A percentile compares a stretch with the other conserved stretches of the same genome.
Evolutionary conservation across 2,797 vertebrate genomes (phyloP).

Genomic region (Pangasius mekongensis): DNA sequence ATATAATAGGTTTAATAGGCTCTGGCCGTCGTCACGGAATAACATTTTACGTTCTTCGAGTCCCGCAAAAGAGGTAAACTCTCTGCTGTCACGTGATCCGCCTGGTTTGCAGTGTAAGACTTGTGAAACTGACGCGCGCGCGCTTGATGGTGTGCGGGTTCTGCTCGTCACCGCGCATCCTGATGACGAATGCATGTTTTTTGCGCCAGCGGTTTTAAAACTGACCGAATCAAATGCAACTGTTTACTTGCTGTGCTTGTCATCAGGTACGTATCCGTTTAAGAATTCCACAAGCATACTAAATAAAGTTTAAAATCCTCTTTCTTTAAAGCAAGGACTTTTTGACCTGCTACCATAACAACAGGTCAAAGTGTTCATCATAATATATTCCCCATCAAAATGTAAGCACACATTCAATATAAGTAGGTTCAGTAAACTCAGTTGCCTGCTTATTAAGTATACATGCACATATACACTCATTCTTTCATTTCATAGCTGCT

Average conservation of each 20-base stretch:
- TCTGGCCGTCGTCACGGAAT: slow-evolving; percentile 34
- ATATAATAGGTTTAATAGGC: slow-evolving; percentile 56
- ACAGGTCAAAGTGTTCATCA: not conserved
- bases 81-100: slow-evolving; percentile 10
- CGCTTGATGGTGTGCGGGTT: slow-evolving; percentile 57
- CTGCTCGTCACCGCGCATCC: slow-evolving; percentile 88
- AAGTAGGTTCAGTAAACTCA: not conserved
- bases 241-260: slow-evolving; percentile 87
- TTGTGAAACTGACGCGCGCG: not conserved
- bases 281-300: not conserved
- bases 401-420: not conserved
- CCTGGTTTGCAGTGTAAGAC: not conserved
- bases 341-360: not conserved
- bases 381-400: not conserved
- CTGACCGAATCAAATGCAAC: slow-evolving; percentile 71
- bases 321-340: not conserved
- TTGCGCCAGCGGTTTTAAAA: slow-evolving; percentile 85
- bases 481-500: not conserved
- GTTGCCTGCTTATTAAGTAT: not conserved
- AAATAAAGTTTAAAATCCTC: not conserved
- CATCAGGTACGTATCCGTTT: slow-evolving; percentile 80
- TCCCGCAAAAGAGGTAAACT: not conserved
- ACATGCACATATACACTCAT: no score
- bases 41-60: slow-evolving; percentile 32
- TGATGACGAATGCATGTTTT: slow-evolving; percentile 97